phyloP scores from a whole-genome alignment of 2,113 vertebrate genomes.

The Takifugu flavidus region DNA sequence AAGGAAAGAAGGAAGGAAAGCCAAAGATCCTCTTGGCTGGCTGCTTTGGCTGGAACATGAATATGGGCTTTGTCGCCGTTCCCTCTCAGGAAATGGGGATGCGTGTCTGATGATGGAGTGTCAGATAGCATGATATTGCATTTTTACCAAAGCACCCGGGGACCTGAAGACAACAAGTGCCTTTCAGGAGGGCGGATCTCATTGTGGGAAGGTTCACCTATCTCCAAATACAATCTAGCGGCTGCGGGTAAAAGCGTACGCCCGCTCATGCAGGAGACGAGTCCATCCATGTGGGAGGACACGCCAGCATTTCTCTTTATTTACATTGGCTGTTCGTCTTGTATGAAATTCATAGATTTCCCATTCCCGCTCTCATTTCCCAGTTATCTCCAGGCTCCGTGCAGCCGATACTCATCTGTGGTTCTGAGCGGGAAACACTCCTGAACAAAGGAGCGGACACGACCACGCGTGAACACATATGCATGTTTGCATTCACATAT shows the following conservation, averaged over 20 bases:
- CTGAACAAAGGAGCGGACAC: slow-evolving; percentile 34
- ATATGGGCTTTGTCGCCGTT: slow-evolving; percentile 51
- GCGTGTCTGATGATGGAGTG: slow-evolving; percentile 67
- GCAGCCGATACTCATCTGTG: slow-evolving; percentile 53
- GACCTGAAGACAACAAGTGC: slow-evolving; percentile 45
- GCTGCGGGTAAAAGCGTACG: slow-evolving; percentile 45
- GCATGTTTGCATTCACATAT: slow-evolving; percentile 16
- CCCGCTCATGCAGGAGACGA: slow-evolving; percentile 44
- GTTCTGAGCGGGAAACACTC: slow-evolving; percentile 36
- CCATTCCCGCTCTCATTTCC: slow-evolving; percentile 54
- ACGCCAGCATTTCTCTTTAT: slow-evolving; percentile 29
- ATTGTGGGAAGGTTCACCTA: slow-evolving; percentile 55
- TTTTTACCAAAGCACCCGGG: slow-evolving; percentile 53
- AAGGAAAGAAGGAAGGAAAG: slow-evolving; percentile 7
- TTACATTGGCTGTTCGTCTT: slow-evolving; percentile 46
- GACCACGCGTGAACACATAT: slow-evolving; percentile 13
- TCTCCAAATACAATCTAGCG: slow-evolving; percentile 53
- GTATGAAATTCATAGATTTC: slow-evolving; percentile 53
- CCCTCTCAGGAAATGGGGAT: slow-evolving; percentile 68
- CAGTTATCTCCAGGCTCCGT: slow-evolving; percentile 44
- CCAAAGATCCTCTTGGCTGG: slow-evolving; percentile 43
- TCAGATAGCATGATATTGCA: slow-evolving; percentile 71
- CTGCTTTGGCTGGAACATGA: slow-evolving; percentile 52
- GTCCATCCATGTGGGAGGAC: slow-evolving; percentile 9
- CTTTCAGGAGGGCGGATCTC: slow-evolving; percentile 41